These are phyloP conservation scores for Lepisosteus osseus DNA, from an alignment of 2,113 vertebrate species.

Conservation along the genomic window DNA sequence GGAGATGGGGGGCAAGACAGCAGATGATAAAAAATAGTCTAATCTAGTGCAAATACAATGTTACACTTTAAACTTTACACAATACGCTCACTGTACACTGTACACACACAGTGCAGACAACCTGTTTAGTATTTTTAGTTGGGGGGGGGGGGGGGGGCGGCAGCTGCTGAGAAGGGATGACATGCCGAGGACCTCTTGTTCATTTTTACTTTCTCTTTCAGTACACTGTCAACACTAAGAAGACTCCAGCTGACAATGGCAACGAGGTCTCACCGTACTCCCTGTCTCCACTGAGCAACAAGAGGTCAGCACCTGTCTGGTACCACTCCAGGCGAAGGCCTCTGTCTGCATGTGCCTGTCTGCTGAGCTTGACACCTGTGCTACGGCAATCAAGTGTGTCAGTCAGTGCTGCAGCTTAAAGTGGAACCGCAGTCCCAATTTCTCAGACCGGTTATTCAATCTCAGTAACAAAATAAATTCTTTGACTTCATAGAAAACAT, in stretches of 20 bases:
- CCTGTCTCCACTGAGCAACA: slow-evolving; percentile 76
- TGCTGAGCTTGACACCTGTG: background rate
- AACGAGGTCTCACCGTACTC: slow-evolving; percentile 72
- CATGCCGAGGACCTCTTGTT: background rate
- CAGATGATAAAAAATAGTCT: too few relatives aligned
- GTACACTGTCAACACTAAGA: slow-evolving; percentile 72
- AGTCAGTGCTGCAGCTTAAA: too few relatives aligned
- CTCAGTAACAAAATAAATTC: background rate
- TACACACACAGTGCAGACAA: too few relatives aligned
- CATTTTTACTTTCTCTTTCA: slow-evolving; percentile 29
- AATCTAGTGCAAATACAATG: background rate
- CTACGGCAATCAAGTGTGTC: too few relatives aligned
- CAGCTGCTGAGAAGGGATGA: too few relatives aligned
- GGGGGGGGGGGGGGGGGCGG: too few relatives aligned
- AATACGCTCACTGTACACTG: background rate
- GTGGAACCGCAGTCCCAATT: background rate
- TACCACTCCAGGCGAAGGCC: background rate
- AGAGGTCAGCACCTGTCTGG: slow-evolving; percentile 55
- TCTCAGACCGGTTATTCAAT: background rate
- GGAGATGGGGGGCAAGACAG: too few relatives aligned
- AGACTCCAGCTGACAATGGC: slow-evolving; percentile 67
- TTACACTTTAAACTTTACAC: background rate
- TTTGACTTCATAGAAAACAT: too few relatives aligned
- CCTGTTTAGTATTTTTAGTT: too few relatives aligned
- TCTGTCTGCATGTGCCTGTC: background rate